Evolutionary conservation across 1,140 invertebrate genomes (phyloP).

Genomic region (Drosophila paulistorum): DNA sequence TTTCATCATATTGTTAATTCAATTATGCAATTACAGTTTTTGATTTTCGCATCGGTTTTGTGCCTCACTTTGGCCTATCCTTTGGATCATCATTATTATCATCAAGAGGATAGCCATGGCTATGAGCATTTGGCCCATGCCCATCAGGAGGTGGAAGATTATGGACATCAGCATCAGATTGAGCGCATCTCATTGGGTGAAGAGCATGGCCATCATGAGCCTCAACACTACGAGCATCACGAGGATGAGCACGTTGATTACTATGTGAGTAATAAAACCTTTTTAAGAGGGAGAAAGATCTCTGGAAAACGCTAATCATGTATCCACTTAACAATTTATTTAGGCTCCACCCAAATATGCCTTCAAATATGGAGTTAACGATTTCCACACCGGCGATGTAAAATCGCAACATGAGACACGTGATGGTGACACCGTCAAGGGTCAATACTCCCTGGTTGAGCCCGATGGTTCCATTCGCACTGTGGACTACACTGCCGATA

Average conservation of each 20-base stretch:
- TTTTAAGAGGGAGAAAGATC: no score
- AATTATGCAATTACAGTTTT: constrained; percentile 78
- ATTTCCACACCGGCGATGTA: constrained; percentile 84
- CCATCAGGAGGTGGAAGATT: constrained; percentile 55
- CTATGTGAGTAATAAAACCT: constrained; percentile 71
- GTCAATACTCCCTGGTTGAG: constrained; percentile 84
- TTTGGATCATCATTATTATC: constrained; percentile 75
- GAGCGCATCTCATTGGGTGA: constrained; percentile 78
- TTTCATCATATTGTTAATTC: constrained; percentile 6
- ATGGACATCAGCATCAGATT: constrained; percentile 71
- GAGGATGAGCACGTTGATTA: constrained; percentile 82
- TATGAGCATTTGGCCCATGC: constrained; percentile 68
- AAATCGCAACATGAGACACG: constrained; percentile 84
- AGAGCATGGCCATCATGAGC: constrained; percentile 61
- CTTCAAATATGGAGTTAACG: constrained; percentile 85
- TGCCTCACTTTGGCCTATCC: constrained; percentile 80
- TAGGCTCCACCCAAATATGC: constrained; percentile 84
- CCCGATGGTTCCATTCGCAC: constrained; percentile 85
- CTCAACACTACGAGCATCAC: constrained; percentile 43
- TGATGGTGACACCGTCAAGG: constrained; percentile 84
- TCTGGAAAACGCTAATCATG: no score
- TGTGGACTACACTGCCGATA: constrained; percentile 84
- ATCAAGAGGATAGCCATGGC: constrained; percentile 71
- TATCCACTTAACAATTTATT: no score
- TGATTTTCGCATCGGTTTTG: constrained; percentile 78